A percentile compares a stretch with the other conserved stretches of the same genome.
These are phyloP conservation scores for Cavia aperea DNA, from an alignment of 2,113 vertebrate species.

Conservation along the genomic window DNA sequence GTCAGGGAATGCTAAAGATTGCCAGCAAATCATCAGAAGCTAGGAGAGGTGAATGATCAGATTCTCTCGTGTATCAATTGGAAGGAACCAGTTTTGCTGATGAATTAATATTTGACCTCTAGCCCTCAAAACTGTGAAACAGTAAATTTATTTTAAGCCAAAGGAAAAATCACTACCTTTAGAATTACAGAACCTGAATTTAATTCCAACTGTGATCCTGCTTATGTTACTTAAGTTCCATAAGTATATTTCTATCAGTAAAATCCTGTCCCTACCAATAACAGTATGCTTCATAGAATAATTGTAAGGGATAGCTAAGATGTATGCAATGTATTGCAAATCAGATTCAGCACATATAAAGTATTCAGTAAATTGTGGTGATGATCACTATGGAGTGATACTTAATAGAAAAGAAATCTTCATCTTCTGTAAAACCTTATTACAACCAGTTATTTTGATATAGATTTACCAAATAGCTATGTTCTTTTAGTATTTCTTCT, in stretches of 20 bases:
- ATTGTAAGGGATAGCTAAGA: constrained; percentile 8
- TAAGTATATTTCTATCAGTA: constrained; percentile 12
- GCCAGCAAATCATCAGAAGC: not conserved
- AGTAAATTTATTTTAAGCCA: not conserved
- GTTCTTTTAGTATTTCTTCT: not conserved
- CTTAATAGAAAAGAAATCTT: not conserved
- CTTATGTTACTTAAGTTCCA: not conserved
- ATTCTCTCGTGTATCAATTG: not conserved
- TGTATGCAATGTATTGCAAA: not conserved
- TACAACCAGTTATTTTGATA: not conserved
- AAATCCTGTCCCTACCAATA: not conserved
- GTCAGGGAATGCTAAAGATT: not conserved
- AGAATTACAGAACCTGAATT: constrained; percentile 26
- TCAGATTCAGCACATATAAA: not conserved
- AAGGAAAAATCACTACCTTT: not conserved
- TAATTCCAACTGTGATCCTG: not conserved
- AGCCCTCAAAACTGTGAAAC: not conserved
- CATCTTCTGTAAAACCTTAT: not conserved
- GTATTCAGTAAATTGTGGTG: not conserved
- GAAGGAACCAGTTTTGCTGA: not conserved
- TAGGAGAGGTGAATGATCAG: not conserved
- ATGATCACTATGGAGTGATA: not conserved
- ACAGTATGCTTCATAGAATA: not conserved
- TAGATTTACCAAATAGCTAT: not conserved
- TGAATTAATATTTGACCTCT: not conserved